Evolutionary conservation across 2,113 vertebrate species (phyloP).

Genomic region (Oreocharis arfaki): DNA sequence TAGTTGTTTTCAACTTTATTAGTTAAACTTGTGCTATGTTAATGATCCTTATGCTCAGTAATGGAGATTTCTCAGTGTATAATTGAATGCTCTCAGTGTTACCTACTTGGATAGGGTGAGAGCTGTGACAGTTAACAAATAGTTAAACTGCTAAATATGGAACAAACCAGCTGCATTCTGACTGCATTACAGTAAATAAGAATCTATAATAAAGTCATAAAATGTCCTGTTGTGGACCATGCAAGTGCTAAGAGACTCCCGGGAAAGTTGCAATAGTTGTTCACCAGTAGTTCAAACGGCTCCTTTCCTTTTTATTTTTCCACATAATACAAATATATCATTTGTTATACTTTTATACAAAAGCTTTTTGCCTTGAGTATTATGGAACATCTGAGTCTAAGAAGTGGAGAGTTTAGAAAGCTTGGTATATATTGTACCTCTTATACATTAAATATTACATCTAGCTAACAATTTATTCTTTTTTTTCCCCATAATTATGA

Average conservation of each 20-base stretch:
- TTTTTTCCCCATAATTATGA: not conserved
- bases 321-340: not conserved
- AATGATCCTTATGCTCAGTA: not conserved
- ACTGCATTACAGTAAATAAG: not conserved
- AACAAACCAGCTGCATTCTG: not conserved
- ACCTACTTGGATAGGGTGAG: not conserved
- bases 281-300: not conserved
- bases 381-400: not conserved
- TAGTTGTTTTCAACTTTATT: slow-evolving; percentile 41
- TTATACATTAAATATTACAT: not conserved
- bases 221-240: not conserved
- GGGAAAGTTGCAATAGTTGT: not conserved
- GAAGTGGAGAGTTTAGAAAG: not conserved
- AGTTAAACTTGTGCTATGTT: slow-evolving; percentile 37
- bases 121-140: not conserved
- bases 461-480: not conserved
- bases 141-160: not conserved
- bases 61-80: not conserved
- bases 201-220: not conserved
- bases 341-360: not conserved
- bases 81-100: not conserved
- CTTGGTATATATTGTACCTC: accelerated
- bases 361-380: not conserved
- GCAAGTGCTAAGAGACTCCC: not conserved
- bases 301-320: not conserved